Evolutionary conservation across 1,140 invertebrate species (phyloP).

Genomic region (Prorops nasuta): DNA sequence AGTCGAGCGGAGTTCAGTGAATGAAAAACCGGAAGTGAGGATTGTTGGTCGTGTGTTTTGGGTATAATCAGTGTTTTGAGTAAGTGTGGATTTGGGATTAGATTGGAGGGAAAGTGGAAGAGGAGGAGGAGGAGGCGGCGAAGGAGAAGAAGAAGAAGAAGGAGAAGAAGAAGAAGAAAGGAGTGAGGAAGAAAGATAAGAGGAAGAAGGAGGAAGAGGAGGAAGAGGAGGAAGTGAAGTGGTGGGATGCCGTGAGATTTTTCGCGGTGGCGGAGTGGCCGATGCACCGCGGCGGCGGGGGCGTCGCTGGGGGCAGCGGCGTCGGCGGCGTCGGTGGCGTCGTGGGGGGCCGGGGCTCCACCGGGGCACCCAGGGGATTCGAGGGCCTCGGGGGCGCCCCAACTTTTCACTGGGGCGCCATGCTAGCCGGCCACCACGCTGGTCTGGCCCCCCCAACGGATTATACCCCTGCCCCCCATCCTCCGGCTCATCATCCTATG

Average conservation of each 20-base stretch:
- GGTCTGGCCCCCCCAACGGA: conserved; percentile 50
- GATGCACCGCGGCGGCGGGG: conserved; percentile 57
- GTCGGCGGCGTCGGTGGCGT: conserved; percentile 33
- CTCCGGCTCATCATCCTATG: conserved; percentile 55
- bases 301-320: conserved; percentile 30
- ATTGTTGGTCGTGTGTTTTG: conserved; percentile 1
- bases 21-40: too few species aligned
- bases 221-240: background rate
- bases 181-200: background rate
- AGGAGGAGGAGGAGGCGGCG: background rate
- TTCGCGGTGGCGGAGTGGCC: conserved; percentile 54
- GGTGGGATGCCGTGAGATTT: too few species aligned
- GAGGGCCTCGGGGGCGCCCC: conserved; percentile 47
- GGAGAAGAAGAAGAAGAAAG: background rate
- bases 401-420: conserved; percentile 51
- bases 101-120: conserved; percentile 6
- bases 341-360: conserved; percentile 39
- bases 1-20: too few species aligned
- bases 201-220: background rate
- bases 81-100: conserved; percentile 2
- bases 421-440: conserved; percentile 53
- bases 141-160: too few species aligned
- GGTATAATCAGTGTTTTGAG: too few species aligned
- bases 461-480: conserved; percentile 57
- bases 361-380: conserved; percentile 60